Evolutionary conservation across 2,797 vertebrate species (phyloP).

Genomic region (Sebastes baramenuke): DNA sequence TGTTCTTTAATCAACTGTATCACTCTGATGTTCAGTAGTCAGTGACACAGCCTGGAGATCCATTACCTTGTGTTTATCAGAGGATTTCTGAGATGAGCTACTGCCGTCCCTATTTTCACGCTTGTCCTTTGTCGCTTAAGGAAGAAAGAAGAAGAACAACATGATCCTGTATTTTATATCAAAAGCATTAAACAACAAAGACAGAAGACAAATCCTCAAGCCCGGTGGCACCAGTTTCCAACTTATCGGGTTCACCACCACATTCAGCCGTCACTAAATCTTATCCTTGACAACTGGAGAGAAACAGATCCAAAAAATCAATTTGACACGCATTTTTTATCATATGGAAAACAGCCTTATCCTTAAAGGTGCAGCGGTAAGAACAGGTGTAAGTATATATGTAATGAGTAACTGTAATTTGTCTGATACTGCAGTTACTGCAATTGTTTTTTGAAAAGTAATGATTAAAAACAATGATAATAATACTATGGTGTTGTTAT

Average conservation of each 20-base stretch:
- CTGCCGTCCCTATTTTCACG: constrained; percentile 48
- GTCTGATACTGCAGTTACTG: neutral
- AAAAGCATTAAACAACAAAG: neutral
- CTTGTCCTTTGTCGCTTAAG: constrained; percentile 71
- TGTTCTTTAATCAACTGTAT: neutral
- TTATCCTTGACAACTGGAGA: neutral
- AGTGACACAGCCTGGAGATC: neutral
- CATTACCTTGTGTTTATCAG: constrained; percentile 86
- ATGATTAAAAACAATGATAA: neutral
- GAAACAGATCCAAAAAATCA: constrained; percentile 10
- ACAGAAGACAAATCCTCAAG: neutral
- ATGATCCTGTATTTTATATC: neutral
- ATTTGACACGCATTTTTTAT: neutral
- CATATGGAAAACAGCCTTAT: no score
- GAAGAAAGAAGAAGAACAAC: neutral
- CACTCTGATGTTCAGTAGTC: neutral
- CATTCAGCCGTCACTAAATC: neutral
- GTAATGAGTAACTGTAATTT: neutral
- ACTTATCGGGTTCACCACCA: neutral
- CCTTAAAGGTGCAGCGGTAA: neutral
- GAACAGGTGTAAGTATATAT: neutral
- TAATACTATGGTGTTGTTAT: no score
- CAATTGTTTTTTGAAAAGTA: neutral
- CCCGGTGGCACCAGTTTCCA: neutral
- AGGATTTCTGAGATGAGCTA: constrained; percentile 61